phyloP scores from a whole-genome alignment of 2,797 vertebrate species.

The Peromyscus aztecus region DNA sequence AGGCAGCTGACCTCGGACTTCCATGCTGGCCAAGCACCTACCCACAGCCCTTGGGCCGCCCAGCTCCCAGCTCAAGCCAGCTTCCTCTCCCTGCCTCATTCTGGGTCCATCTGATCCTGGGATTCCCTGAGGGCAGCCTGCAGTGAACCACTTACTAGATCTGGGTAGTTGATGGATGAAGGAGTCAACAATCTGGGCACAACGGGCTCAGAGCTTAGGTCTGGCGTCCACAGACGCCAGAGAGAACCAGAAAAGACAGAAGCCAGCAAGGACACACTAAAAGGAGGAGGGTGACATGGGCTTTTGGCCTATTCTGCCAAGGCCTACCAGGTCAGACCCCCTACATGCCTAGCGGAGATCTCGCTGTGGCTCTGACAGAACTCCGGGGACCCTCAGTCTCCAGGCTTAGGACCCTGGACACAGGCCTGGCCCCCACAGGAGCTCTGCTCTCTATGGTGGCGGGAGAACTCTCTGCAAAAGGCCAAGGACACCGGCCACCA shows the following conservation, averaged over 20 bases:
- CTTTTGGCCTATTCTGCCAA: background rate
- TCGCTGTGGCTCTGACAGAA: background rate
- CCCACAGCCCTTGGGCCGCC: background rate
- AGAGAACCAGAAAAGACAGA: background rate
- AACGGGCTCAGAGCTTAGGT: background rate
- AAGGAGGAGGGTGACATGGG: fast-evolving
- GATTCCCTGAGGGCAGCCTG: background rate
- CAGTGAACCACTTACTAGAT: background rate
- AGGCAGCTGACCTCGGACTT: background rate
- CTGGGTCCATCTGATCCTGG: background rate
- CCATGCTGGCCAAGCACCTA: background rate
- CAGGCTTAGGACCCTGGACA: background rate
- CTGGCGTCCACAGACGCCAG: background rate
- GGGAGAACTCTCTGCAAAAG: background rate
- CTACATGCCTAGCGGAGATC: background rate
- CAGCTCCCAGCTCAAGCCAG: background rate
- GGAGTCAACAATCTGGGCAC: background rate
- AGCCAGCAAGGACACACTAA: background rate
- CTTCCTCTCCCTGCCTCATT: background rate
- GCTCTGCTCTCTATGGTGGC: background rate
- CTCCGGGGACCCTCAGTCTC: background rate
- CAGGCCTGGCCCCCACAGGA: background rate
- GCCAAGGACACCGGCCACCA: background rate
- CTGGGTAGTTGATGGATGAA: background rate
- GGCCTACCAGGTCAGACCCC: background rate